These are phyloP conservation scores for Heterocephalus glaber DNA, from an alignment of 2,113 vertebrate species.

Conservation along the genomic window DNA sequence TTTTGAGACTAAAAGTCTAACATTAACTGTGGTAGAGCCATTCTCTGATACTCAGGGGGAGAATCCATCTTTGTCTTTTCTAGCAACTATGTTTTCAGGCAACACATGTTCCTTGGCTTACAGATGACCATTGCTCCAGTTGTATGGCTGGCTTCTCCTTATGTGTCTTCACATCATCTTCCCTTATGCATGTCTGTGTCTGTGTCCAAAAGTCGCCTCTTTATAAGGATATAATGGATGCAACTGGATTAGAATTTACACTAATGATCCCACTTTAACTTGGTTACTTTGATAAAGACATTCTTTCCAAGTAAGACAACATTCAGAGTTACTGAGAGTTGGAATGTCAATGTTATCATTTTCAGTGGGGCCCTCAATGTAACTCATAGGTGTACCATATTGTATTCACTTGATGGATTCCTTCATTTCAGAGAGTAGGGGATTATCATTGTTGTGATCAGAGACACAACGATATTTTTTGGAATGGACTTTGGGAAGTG, in stretches of 20 bases:
- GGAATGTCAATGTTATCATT: background rate
- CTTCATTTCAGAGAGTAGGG: background rate
- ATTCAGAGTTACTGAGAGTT: background rate
- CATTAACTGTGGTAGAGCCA: background rate
- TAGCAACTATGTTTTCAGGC: background rate
- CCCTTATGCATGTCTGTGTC: background rate
- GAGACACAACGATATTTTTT: background rate
- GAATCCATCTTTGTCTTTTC: background rate
- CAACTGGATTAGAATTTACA: too few relatives aligned
- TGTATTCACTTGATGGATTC: background rate
- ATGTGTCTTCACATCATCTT: background rate
- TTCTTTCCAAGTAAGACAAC: background rate
- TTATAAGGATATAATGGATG: background rate
- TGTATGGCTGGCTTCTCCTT: background rate
- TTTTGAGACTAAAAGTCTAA: background rate
- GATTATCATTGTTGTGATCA: accelerated
- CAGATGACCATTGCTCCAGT: accelerated
- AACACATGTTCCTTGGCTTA: background rate
- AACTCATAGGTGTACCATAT: background rate
- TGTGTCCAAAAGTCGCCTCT: background rate
- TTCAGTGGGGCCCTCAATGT: background rate
- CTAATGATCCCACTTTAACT: background rate
- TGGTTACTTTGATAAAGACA: background rate
- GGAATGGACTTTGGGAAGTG: background rate
- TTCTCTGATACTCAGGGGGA: background rate